phyloP scores from a whole-genome alignment of 1,140 invertebrate genomes.

The Ctenoplectra terminalis region DNA sequence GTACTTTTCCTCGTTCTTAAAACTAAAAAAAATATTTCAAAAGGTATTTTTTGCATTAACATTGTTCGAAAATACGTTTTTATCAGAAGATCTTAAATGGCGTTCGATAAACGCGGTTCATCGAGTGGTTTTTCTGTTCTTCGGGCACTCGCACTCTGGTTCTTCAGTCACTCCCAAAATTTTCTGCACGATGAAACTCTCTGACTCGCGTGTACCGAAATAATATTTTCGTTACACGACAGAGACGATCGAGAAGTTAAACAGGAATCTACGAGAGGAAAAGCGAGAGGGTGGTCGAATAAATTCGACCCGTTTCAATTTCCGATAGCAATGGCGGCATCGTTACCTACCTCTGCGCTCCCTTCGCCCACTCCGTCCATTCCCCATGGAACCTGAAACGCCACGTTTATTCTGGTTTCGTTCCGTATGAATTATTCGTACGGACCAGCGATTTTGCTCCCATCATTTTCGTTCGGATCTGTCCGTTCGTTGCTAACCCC shows the following conservation, averaged over 20 bases:
- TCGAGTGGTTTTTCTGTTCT: background rate
- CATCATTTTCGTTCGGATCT: constrained; percentile 59
- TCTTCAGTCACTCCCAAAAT: background rate
- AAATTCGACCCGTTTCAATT: constrained; percentile 67
- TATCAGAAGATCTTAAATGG: background rate
- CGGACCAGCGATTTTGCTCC: constrained; percentile 56
- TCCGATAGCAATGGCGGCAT: constrained; percentile 61
- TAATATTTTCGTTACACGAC: constrained; percentile 33
- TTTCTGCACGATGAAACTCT: background rate
- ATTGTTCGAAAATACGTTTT: background rate
- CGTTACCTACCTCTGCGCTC: background rate
- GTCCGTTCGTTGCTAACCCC: background rate
- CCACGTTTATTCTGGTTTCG: constrained; percentile 66
- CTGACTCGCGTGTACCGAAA: background rate
- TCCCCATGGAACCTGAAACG: background rate
- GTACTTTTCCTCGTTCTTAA: too few species aligned
- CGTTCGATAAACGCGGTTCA: background rate
- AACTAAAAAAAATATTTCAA: too few species aligned
- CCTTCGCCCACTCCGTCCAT: too few species aligned
- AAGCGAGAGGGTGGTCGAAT: constrained; percentile 37
- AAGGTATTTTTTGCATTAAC: too few species aligned
- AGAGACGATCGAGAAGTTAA: background rate
- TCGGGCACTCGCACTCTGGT: too few species aligned
- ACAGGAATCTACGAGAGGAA: constrained; percentile 22
- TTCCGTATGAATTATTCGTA: constrained; percentile 69